Conservation (phyloP, 53 echinoderm and acorn worm species). For the Patiria pectinifera region DNA sequence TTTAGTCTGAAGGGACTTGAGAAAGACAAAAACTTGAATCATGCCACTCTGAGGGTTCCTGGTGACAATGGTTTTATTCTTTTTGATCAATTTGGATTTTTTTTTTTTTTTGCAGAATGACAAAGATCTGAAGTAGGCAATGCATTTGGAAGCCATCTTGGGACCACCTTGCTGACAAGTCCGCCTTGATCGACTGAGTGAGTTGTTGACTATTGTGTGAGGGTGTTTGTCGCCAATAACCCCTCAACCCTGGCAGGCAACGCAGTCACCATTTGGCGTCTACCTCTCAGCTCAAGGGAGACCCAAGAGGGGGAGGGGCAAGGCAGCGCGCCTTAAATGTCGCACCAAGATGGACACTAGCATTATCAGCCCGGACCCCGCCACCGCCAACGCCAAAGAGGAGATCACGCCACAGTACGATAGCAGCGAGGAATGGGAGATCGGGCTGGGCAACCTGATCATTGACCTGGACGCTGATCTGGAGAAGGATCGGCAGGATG, state of each 20-base stretch:
- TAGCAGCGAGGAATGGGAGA: conserved; percentile 99
- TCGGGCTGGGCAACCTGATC: conserved; percentile 96
- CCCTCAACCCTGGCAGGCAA: conserved; percentile 4
- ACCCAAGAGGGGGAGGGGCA: conserved; percentile 20
- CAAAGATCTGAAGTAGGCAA: conserved; percentile 18
- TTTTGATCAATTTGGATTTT: not conserved
- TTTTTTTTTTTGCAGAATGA: not conserved
- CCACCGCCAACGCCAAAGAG: conserved; percentile 36
- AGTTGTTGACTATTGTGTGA: not conserved
- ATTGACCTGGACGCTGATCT: conserved; percentile 98
- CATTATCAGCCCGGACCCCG: conserved; percentile 61
- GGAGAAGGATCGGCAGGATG: conserved; percentile 97
- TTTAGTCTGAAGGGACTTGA: not conserved
- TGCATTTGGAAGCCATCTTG: not conserved
- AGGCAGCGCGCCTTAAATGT: conserved; percentile 43
- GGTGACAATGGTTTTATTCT: not conserved
- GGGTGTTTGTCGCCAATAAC: not conserved
- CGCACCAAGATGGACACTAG: conserved; percentile 68
- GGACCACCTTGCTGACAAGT: conserved; percentile 8
- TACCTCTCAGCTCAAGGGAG: conserved; percentile 22
- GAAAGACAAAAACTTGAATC: conserved; percentile 25
- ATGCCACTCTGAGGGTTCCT: not conserved
- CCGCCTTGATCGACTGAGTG: not conserved
- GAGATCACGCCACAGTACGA: conserved; percentile 83
- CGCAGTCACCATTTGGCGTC: not conserved